A percentile compares a stretch with the other conserved stretches of the same genome.
These are phyloP conservation scores for Emydura subglobosa DNA, from an alignment of 2,113 vertebrate genomes.

Conservation along the genomic window DNA sequence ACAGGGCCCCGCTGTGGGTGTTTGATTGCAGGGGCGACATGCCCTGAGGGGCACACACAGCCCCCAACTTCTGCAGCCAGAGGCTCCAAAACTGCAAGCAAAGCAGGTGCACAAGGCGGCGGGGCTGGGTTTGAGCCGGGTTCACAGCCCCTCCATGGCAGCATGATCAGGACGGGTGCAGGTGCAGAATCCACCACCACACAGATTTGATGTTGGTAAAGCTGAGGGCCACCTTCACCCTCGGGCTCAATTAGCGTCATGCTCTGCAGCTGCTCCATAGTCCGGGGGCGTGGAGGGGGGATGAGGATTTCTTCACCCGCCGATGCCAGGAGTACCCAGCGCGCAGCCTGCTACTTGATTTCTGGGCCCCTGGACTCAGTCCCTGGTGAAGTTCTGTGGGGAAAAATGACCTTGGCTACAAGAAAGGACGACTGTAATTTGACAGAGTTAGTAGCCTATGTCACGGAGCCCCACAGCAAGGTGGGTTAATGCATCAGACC, in stretches of 20 bases:
- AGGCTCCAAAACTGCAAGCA: too few species aligned
- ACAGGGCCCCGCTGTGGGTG: too few species aligned
- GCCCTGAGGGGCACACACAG: too few species aligned
- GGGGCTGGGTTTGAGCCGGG: too few species aligned
- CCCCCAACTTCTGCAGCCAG: too few species aligned
- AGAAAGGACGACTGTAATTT: constrained; percentile 1
- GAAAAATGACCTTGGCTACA: not conserved
- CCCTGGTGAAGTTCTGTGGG: not conserved
- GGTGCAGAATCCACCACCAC: too few species aligned
- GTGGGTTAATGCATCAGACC: not conserved
- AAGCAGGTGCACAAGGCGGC: too few species aligned
- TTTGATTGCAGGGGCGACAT: too few species aligned
- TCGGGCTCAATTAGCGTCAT: not conserved
- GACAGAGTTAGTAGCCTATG: constrained; percentile 21
- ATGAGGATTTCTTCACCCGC: not conserved
- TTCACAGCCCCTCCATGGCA: too few species aligned
- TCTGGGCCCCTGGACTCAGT: not conserved
- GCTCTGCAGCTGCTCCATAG: not conserved
- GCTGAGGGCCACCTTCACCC: too few species aligned
- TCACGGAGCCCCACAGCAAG: constrained; percentile 2
- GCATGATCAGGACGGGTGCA: too few species aligned
- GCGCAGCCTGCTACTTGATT: not conserved
- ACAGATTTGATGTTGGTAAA: too few species aligned
- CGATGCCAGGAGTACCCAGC: not conserved
- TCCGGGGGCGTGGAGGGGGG: not conserved